These are phyloP conservation scores for Caranx melampygus DNA, from an alignment of 2,113 vertebrate species.

Conservation along the genomic window DNA sequence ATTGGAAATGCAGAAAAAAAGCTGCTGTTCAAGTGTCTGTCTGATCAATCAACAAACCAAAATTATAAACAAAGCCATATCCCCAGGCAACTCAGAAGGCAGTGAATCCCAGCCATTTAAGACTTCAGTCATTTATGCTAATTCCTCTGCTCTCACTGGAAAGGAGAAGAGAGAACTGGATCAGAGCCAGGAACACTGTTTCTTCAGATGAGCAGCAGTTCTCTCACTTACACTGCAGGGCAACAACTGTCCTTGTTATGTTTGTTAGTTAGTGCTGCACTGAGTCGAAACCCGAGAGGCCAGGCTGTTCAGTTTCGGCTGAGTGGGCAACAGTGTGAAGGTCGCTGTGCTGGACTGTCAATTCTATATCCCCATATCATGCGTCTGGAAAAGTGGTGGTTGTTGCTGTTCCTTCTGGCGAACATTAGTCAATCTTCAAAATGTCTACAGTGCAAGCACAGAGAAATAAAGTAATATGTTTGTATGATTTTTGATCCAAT, in stretches of 20 bases:
- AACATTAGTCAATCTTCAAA: constrained; percentile 30
- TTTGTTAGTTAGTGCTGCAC: constrained; percentile 23
- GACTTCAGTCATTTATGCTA: constrained; percentile 8
- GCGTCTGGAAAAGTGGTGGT: constrained; percentile 49
- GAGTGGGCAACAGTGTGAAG: constrained; percentile 58
- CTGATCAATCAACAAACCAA: not conserved
- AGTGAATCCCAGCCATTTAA: constrained; percentile 8
- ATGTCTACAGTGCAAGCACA: not conserved
- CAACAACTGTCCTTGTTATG: constrained; percentile 47
- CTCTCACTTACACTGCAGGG: constrained; percentile 6
- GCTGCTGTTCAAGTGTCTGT: not conserved
- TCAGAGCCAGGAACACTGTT: constrained; percentile 15
- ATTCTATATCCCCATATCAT: constrained; percentile 26
- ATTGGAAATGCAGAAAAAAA: not conserved
- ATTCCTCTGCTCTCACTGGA: constrained; percentile 7
- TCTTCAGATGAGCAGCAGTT: constrained; percentile 18
- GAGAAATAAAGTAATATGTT: not conserved
- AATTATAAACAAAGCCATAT: not conserved
- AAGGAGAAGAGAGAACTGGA: constrained; percentile 38
- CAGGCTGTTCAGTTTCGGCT: constrained; percentile 30
- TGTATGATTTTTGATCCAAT: not conserved
- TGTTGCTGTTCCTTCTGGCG: not conserved
- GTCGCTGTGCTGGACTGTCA: constrained; percentile 30
- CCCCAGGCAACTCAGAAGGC: not conserved
- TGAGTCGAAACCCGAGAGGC: constrained; percentile 36